Evolutionary conservation across 2,888 invertebrate species (phyloP), one percentile per base, ranked within the genome.

Genomic region (Oxycera nigricornis): DNA sequence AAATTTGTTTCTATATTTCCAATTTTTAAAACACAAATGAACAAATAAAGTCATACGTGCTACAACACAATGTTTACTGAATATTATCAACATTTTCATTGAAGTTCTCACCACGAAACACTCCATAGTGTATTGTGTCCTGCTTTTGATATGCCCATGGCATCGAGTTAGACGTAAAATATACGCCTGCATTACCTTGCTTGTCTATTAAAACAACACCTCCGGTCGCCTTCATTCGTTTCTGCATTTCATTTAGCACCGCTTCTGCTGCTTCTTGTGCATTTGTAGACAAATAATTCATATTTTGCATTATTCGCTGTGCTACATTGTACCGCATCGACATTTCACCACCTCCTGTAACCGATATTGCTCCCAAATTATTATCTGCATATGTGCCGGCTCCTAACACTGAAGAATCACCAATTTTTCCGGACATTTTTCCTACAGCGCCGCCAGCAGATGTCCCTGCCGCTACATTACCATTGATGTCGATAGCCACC

Each of bases 401-500:
- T 0, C 93, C 93, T 78, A 90, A 87, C 77, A 90, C 85, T 0
- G 92, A 91, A 0, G 93, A 91, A 80, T 94, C 94, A 9, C 94
- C 93, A 78, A 93, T 91, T 30, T 94, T 87, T 0, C 94, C 94
- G 0, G 90, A 88, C 78, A 90, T 88, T 84, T 94, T 94, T 0
- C 92, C 94, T 70, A 90, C 92, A 79, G 92, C 91, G 0, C 95
- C 95, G 1, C 95, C 95, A 0, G 94, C 95, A 7, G 94, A 94
- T 0, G 94, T 95, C 0, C 92, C 94, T 1, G 90, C 93, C 0
- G 93, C 93, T 61, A 94, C 85, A 79, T 91, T 90, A 0, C 94
- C 94, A 17, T 87, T 80, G 0, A 82, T 81, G 82, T 94, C 94
- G 26, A 95, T 86, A 0, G 93, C 94, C 1, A 95, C 93, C 2